These are phyloP conservation scores for Montipora capricornis DNA, from an alignment of 64 coral and sea anemone species.

Conservation along the genomic window DNA sequence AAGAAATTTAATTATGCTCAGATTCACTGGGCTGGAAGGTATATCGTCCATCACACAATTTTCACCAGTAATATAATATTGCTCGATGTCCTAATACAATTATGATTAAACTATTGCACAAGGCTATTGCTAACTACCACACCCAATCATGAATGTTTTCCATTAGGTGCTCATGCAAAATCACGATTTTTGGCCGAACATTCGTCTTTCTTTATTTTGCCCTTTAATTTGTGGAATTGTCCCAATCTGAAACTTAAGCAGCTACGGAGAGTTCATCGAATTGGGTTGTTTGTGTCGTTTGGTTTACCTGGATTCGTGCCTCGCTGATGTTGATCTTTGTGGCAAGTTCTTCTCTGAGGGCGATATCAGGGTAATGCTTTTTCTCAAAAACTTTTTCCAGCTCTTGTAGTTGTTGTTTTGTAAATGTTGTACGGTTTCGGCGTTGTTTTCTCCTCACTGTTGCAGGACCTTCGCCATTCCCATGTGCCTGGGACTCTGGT, in stretches of 20 bases:
- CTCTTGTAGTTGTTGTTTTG: conserved; percentile 92
- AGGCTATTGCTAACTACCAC: conserved; percentile 88
- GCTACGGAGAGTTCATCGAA: background rate
- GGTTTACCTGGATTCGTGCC: conserved; percentile 92
- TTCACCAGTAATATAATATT: conserved; percentile 91
- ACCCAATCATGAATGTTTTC: conserved; percentile 68
- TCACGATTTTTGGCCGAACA: conserved; percentile 26
- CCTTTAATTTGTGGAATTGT: background rate
- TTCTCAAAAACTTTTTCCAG: conserved; percentile 99
- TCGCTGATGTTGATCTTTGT: conserved; percentile 98
- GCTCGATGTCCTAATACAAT: conserved; percentile 91
- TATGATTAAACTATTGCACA: conserved; percentile 71
- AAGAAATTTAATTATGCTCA: conserved; percentile 88
- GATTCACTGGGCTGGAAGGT: conserved; percentile 77
- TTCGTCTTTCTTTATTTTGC: background rate
- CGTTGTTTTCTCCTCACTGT: conserved; percentile 93
- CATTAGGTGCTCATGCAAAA: conserved; percentile 13
- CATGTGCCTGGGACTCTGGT: conserved; percentile 50
- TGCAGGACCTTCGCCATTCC: conserved; percentile 78
- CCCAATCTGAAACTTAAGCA: background rate
- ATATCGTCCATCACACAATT: conserved; percentile 86
- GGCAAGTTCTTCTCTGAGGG: conserved; percentile 92
- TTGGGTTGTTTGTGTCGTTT: background rate
- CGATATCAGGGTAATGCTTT: conserved; percentile 98
- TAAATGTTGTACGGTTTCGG: conserved; percentile 97